Evolutionary conservation across 2,113 vertebrate species (phyloP), one percentile per base, ranked within the genome.

Genomic region (Albula glossodonta): DNA sequence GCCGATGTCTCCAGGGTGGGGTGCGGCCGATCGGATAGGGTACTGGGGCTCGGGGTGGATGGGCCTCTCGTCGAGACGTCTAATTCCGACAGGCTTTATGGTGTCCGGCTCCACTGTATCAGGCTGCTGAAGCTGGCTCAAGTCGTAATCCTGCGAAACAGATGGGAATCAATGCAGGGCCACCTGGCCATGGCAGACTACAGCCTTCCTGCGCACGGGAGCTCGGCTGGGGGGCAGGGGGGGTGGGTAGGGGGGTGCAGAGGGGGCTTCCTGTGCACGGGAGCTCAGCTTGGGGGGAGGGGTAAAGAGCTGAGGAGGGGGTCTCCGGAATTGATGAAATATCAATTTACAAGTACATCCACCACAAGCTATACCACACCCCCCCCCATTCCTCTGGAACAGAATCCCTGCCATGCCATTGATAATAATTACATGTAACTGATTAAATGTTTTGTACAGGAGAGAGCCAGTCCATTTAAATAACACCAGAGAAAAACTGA

Each of bases 61-160:
- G 57, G 98, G 98, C 87, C 97, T 96, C 94, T 99, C 98, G 82
- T 99, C 98, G 89, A 99, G 90, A 5, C 98, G 95, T 51, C 97
- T 93, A 94, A 99, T 97, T 86, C 98, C 98, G 87, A 97, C 97
- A 63, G 96, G 96, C 94, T 99, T 99, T 88, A 98, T 96, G 89
- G 97, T 93, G 89, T 99, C 98, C 12, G 97, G 96, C 91, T 99
- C 98, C 92, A 98, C 93, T 0, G 98, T 97, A 84, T 99, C 98
- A 19, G 98, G 98, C 94, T 99, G 98, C 92, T 99, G 98, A 88
- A 99, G 96, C 93, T 99, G 98, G 95, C 98, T 99, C 93, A 99
- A 94, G 89, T 99, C 98, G 57, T 99, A 99, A 94, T 99, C 98
- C 98, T 99, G 87, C 2, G 82, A 89, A 91, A 91, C 80, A 88